Conservation (phyloP, 2,113 vertebrate genomes). For the Cyprinodon variegatus region DNA sequence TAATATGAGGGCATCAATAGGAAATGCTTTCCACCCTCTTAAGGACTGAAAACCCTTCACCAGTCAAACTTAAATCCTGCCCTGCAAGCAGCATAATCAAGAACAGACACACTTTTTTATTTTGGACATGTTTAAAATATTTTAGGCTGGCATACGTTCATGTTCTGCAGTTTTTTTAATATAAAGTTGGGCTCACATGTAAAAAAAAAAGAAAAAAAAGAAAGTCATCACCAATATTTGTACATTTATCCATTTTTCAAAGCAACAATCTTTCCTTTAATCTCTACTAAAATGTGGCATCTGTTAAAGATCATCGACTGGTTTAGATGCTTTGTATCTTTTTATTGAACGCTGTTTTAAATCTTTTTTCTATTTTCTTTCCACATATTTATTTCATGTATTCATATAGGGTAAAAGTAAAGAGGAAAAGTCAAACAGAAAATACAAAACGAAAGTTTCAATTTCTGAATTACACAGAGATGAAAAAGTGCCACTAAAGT, state of each 20-base stretch:
- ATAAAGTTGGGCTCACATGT: constrained; percentile 11
- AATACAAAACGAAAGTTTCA: not conserved
- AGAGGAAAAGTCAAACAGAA: not conserved
- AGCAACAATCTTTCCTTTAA: not conserved
- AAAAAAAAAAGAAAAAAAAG: constrained; percentile 11
- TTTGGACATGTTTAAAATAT: constrained; percentile 3
- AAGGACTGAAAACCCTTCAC: constrained; percentile 59
- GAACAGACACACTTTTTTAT: constrained; percentile 9
- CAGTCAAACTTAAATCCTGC: constrained; percentile 40
- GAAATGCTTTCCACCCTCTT: constrained; percentile 65
- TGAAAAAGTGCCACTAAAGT: not conserved
- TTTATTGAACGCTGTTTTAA: too few relatives aligned
- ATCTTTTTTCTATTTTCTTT: not conserved
- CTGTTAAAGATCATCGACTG: too few relatives aligned
- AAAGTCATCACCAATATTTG: not conserved
- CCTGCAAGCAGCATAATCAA: constrained; percentile 23
- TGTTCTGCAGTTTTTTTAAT: constrained; percentile 10
- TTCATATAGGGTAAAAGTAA: not conserved
- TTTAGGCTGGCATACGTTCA: constrained; percentile 5
- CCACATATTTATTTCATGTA: not conserved
- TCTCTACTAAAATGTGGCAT: too few relatives aligned
- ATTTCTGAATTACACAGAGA: too few relatives aligned
- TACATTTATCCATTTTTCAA: not conserved
- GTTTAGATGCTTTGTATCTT: too few relatives aligned
- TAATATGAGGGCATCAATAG: constrained; percentile 75